Percentiles rank a stretch among this genome's conserved stretches.
phyloP scores from a whole-genome alignment of 2,113 vertebrate genomes.

The Datnioides undecimradiatus region DNA sequence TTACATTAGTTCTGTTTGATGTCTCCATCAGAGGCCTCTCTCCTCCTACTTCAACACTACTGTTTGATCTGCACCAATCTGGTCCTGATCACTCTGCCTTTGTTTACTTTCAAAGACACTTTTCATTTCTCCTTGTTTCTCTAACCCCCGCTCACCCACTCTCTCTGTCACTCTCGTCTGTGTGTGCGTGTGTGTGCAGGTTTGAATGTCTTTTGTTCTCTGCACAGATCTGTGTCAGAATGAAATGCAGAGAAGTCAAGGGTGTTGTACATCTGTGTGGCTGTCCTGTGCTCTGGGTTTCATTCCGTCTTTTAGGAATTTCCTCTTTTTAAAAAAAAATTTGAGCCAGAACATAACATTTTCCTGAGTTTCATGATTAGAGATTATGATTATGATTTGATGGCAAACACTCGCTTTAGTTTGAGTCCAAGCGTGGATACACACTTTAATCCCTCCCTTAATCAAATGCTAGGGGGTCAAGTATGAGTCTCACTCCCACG shows the following conservation, averaged over 20 bases:
- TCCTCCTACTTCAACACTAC: conserved; percentile 76
- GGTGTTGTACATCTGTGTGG: conserved; percentile 41
- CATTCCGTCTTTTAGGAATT: conserved; percentile 5
- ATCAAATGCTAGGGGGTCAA: conserved; percentile 23
- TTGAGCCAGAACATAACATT: conserved; percentile 51
- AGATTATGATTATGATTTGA: conserved; percentile 51
- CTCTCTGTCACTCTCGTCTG: conserved; percentile 55
- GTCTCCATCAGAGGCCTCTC: conserved; percentile 78
- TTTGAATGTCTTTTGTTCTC: conserved; percentile 67
- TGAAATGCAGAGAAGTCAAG: conserved; percentile 46
- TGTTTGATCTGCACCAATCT: conserved; percentile 82
- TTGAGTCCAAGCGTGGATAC: conserved; percentile 28
- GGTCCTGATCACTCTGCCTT: conserved; percentile 79
- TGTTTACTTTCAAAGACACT: conserved; percentile 82
- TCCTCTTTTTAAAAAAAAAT: conserved; percentile 41
- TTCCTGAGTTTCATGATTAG: conserved; percentile 50
- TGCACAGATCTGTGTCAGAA: conserved; percentile 56
- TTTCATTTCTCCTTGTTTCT: conserved; percentile 76
- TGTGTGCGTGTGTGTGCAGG: conserved; percentile 37
- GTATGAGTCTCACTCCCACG: conserved; percentile 13
- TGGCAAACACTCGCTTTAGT: conserved; percentile 32
- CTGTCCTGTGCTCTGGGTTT: conserved; percentile 11
- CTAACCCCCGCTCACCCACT: conserved; percentile 61
- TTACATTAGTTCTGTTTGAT: conserved; percentile 82
- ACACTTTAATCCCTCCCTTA: conserved; percentile 21